Conservation (phyloP, 1,140 invertebrate species). For the Calosoma granatense region DNA sequence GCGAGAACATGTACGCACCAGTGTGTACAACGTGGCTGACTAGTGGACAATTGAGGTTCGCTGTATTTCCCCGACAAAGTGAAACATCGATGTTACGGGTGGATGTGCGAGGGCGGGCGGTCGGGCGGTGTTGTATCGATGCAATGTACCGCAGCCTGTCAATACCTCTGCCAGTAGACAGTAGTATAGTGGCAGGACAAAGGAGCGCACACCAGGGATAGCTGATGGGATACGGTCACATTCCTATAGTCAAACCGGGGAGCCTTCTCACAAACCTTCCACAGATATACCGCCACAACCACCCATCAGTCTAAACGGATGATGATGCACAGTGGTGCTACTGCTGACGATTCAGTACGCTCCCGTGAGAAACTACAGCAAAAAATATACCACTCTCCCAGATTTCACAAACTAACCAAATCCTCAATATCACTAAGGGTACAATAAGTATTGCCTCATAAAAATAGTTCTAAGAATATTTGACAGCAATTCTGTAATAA, state of each 20-base stretch:
- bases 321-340: neutral
- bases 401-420: too few species aligned
- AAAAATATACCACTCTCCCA: too few species aligned
- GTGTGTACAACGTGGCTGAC: too few species aligned
- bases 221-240: neutral
- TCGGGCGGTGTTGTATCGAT: neutral
- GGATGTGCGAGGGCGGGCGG: neutral
- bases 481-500: too few species aligned
- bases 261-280: neutral
- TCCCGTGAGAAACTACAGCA: too few species aligned
- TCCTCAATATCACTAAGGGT: too few species aligned
- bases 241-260: neutral
- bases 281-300: too few species aligned
- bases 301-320: too few species aligned
- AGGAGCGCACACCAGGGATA: neutral
- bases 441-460: too few species aligned
- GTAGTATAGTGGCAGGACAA: constrained; percentile 1
- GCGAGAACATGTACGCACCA: neutral
- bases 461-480: too few species aligned
- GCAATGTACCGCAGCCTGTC: neutral
- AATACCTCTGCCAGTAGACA: neutral
- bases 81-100: neutral
- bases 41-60: constrained; percentile 1
- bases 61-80: constrained; percentile 3
- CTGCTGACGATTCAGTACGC: neutral